phyloP scores from a whole-genome alignment of 2,113 vertebrate species.

The Oostethus manadensis region DNA sequence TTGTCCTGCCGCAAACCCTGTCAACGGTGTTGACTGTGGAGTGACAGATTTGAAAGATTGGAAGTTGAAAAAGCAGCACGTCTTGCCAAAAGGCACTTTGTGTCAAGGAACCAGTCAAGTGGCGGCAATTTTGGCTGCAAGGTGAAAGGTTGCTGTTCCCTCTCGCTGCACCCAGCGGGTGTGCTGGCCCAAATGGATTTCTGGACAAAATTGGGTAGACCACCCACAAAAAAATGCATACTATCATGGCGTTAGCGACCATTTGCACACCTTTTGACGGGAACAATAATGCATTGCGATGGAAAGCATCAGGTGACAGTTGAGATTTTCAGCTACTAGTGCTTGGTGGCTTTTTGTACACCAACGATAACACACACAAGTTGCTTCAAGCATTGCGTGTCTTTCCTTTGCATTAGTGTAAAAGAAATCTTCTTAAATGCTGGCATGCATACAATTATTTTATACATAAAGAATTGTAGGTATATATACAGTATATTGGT shows the following conservation, averaged over 20 bases:
- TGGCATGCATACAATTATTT: too few species aligned
- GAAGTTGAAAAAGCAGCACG: not conserved
- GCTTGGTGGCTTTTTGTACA: not conserved
- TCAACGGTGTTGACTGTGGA: not conserved
- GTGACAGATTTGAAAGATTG: not conserved
- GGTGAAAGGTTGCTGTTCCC: constrained; percentile 11
- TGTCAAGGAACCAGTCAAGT: constrained; percentile 19
- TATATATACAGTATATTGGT: too few species aligned
- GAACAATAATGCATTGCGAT: constrained; percentile 38
- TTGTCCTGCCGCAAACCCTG: not conserved
- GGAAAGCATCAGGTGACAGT: constrained; percentile 43
- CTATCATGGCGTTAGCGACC: constrained; percentile 16
- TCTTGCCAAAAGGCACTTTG: constrained; percentile 18
- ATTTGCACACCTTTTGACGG: constrained; percentile 17
- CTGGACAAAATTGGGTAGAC: constrained; percentile 27
- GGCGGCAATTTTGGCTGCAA: not conserved
- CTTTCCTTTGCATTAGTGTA: too few species aligned
- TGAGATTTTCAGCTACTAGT: not conserved
- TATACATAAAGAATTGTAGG: too few species aligned
- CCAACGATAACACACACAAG: not conserved
- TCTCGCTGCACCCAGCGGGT: constrained; percentile 33
- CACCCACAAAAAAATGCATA: constrained; percentile 19
- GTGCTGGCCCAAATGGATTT: constrained; percentile 16
- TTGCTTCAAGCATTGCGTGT: not conserved
- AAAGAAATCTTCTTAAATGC: too few species aligned